phyloP scores from a whole-genome alignment of 2,888 invertebrate genomes.

The Acleris laterana region DNA sequence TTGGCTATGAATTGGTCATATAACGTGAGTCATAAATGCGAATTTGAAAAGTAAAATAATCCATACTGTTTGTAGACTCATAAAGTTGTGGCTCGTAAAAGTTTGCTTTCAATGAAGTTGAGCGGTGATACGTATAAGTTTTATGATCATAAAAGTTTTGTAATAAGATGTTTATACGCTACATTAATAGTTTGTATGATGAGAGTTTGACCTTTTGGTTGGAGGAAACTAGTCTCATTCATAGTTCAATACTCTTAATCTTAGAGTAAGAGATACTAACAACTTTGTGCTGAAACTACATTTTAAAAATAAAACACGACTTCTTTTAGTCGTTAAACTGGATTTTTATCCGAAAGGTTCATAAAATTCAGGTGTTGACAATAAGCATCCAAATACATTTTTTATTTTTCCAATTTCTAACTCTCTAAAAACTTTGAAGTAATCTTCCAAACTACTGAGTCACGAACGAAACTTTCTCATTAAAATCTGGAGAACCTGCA shows the following conservation, averaged over 20 bases:
- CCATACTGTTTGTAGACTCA: conserved; percentile 13
- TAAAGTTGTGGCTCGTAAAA: conserved; percentile 31
- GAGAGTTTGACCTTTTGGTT: background rate
- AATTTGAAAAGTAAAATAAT: conserved; percentile 24
- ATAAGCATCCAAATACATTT: too few relatives aligned
- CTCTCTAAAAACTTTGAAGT: conserved; percentile 5
- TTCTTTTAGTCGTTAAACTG: too few relatives aligned
- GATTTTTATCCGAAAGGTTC: too few relatives aligned
- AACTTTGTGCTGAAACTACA: background rate
- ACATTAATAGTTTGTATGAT: conserved; percentile 22
- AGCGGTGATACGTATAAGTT: conserved; percentile 32
- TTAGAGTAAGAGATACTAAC: background rate
- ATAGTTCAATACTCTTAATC: background rate
- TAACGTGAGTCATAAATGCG: conserved; percentile 18
- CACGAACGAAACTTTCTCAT: conserved; percentile 32
- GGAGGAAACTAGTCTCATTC: background rate
- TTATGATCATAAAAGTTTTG: conserved; percentile 33
- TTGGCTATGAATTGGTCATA: background rate
- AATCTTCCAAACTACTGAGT: conserved; percentile 19
- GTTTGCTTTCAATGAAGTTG: conserved; percentile 32
- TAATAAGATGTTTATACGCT: conserved; percentile 31
- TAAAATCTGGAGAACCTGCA: conserved; percentile 27
- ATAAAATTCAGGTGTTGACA: too few relatives aligned
- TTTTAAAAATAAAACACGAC: background rate
- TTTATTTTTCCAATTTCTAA: too few relatives aligned